Percentiles rank a stretch among this genome's conserved stretches.
Conservation (phyloP, 2,797 vertebrate species). For the Zalophus californianus region DNA sequence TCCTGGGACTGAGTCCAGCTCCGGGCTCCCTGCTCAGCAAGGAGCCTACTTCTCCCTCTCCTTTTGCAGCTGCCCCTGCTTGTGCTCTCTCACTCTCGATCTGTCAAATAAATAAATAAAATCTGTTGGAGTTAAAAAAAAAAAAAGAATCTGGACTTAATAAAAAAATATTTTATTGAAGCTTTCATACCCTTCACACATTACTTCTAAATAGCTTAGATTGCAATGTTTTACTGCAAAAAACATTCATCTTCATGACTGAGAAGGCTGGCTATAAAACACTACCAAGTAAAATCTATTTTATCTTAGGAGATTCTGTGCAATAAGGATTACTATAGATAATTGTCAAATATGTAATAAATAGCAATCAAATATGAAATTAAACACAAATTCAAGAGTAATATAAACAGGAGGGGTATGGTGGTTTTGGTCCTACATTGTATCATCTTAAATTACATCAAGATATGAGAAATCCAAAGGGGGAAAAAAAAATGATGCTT, state of each 20-base stretch:
- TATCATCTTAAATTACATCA: not conserved
- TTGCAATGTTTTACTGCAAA: constrained; percentile 34
- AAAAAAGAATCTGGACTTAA: not conserved
- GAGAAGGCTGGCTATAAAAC: not conserved
- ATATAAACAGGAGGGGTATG: not conserved
- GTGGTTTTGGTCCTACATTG: not conserved
- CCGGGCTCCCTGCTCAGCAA: too few species aligned
- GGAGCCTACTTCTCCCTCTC: too few species aligned
- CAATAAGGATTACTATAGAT: not conserved
- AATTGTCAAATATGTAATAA: not conserved
- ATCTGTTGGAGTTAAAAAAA: not conserved
- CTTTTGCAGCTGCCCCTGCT: too few species aligned
- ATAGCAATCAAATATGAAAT: not conserved
- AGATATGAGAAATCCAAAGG: not conserved
- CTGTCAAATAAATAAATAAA: too few species aligned
- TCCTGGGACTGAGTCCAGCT: too few species aligned
- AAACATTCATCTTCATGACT: not conserved
- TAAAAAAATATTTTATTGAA: constrained; percentile 38
- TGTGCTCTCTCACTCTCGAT: too few species aligned
- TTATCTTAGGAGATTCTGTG: not conserved
- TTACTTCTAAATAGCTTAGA: not conserved
- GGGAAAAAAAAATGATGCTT: not conserved
- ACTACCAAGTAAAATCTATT: constrained; percentile 17
- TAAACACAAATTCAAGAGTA: not conserved
- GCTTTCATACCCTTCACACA: not conserved